Percentiles rank a stretch among this genome's conserved stretches.
Conservation (phyloP, 2,888 invertebrate genomes). For the Teleiodes luculella region DNA sequence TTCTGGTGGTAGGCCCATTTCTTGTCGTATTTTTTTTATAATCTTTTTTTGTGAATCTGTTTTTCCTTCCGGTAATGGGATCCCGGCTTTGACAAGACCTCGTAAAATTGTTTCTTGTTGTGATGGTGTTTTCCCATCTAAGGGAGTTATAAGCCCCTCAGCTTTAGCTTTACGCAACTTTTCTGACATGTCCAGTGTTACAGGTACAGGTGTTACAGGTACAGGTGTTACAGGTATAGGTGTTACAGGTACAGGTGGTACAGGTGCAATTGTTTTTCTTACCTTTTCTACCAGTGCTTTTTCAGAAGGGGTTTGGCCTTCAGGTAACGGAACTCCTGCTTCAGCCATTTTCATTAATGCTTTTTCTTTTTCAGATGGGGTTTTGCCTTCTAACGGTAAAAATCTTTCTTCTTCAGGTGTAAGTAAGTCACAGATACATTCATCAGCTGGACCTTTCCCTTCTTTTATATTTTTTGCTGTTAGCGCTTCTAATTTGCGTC, state of each 20-base stretch:
- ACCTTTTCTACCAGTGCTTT: no score
- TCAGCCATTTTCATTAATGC: no score
- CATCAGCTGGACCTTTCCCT: constrained; percentile 34
- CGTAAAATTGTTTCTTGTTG: constrained; percentile 32
- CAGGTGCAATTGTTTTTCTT: no score
- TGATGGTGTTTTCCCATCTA: constrained; percentile 28
- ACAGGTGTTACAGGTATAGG: constrained; percentile 27
- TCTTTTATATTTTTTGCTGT: constrained; percentile 33
- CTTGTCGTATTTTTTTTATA: constrained; percentile 28
- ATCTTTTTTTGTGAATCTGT: constrained; percentile 33
- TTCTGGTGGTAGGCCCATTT: constrained; percentile 28
- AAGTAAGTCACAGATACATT: constrained; percentile 35
- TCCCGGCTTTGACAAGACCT: constrained; percentile 25
- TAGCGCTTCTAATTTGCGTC: constrained; percentile 25
- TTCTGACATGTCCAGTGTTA: constrained; percentile 21
- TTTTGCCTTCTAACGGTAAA: no score
- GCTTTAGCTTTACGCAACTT: constrained; percentile 30
- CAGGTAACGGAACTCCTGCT: no score
- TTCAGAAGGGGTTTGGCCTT: no score
- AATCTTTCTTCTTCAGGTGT: constrained; percentile 24
- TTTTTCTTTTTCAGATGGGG: no score
- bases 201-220: neutral
- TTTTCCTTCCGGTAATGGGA: constrained; percentile 35
- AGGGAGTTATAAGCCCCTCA: constrained; percentile 29
- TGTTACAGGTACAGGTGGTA: constrained; percentile 27